phyloP scores from a whole-genome alignment of 2,888 invertebrate genomes.

The Sycophila texana region DNA sequence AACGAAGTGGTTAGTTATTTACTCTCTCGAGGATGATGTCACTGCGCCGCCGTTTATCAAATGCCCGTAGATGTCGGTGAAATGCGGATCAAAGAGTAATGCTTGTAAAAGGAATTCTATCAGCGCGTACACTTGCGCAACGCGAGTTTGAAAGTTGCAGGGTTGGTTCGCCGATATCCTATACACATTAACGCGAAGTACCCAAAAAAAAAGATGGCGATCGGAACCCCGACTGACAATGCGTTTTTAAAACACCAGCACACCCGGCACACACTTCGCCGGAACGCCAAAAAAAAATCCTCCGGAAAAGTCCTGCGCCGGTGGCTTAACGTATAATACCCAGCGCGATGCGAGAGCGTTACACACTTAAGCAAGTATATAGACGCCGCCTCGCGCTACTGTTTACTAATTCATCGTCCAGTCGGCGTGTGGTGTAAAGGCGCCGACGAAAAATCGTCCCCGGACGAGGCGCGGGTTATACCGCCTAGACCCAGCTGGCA shows the following conservation, averaged over 20 bases:
- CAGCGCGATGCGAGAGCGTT: too few species aligned
- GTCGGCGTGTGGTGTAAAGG: neutral
- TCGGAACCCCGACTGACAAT: too few species aligned
- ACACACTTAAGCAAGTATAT: too few species aligned
- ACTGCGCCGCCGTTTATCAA: too few species aligned
- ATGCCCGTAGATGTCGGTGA: too few species aligned
- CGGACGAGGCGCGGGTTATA: too few species aligned
- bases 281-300: constrained; percentile 35
- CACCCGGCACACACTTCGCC: neutral
- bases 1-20: too few species aligned
- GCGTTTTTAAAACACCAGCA: neutral
- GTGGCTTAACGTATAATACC: too few species aligned
- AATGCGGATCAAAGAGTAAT: neutral
- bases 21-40: too few species aligned
- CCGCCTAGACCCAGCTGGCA: neutral
- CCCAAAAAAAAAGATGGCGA: neutral
- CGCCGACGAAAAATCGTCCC: neutral
- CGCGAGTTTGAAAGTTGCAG: neutral
- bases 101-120: neutral
- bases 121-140: neutral
- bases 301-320: neutral
- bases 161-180: neutral
- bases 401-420: neutral
- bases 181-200: neutral
- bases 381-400: too few species aligned